These are phyloP conservation scores for Elymnias hypermnestra DNA, from an alignment of 1,140 invertebrate species.

Conservation along the genomic window DNA sequence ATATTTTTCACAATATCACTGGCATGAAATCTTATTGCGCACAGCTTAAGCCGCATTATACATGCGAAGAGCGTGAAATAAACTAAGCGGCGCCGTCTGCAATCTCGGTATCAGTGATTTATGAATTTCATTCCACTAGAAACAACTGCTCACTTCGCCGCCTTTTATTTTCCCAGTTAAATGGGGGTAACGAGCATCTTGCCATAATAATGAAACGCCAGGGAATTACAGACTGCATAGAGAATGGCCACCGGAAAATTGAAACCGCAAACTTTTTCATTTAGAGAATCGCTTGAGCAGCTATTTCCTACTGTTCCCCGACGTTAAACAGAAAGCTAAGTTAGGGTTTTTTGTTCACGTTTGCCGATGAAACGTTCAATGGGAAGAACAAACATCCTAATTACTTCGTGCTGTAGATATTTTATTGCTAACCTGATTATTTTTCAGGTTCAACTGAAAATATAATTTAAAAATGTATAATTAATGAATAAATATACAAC, in stretches of 20 bases:
- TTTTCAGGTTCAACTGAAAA: no score
- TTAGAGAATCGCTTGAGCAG: slow-evolving; percentile 20
- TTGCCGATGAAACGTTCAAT: not conserved
- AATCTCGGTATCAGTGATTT: slow-evolving; percentile 55
- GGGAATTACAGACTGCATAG: slow-evolving; percentile 49
- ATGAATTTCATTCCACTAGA: slow-evolving; percentile 58
- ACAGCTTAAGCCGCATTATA: slow-evolving; percentile 25
- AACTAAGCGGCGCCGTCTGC: slow-evolving; percentile 50
- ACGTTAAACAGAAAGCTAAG: slow-evolving; percentile 3
- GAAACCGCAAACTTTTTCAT: slow-evolving; percentile 53
- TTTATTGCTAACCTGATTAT: no score
- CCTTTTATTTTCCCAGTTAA: slow-evolving; percentile 39
- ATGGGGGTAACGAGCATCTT: slow-evolving; percentile 54
- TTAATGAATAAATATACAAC: no score
- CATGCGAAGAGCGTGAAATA: slow-evolving; percentile 50
- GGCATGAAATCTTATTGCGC: slow-evolving; percentile 15
- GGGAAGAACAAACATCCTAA: no score
- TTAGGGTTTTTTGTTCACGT: not conserved
- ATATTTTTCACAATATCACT: no score
- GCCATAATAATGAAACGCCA: slow-evolving; percentile 46
- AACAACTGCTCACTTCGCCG: slow-evolving; percentile 40
- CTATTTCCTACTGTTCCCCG: slow-evolving; percentile 13
- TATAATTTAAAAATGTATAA: no score
- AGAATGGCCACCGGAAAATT: slow-evolving; percentile 44
- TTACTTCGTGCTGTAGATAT: no score